Percentiles rank a stretch among this genome's conserved stretches.
phyloP scores from a whole-genome alignment of 2,888 invertebrate genomes.

The Crioceris asparagi region DNA sequence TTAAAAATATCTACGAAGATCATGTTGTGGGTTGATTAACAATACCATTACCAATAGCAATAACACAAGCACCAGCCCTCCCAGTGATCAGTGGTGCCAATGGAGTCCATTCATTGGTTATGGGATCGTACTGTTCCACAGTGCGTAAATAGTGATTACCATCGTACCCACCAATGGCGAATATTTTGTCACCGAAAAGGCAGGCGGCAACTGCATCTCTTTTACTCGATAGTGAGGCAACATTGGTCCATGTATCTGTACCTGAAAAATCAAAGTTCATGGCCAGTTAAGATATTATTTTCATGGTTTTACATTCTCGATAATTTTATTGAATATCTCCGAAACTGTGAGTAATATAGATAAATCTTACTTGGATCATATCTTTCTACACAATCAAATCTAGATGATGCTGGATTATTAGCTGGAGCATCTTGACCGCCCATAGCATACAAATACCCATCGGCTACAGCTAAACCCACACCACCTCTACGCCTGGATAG shows the following conservation, averaged over 20 bases:
- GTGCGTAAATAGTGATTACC: slow-evolving; percentile 77
- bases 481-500: slow-evolving; percentile 82
- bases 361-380: slow-evolving; percentile 54
- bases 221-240: slow-evolving; percentile 72
- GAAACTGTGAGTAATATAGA: too few species aligned
- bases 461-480: slow-evolving; percentile 78
- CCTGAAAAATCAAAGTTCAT: slow-evolving; percentile 44
- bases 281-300: too few species aligned
- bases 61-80: slow-evolving; percentile 81
- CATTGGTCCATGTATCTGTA: slow-evolving; percentile 78
- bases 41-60: slow-evolving; percentile 44
- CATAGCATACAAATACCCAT: slow-evolving; percentile 81
- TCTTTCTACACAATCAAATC: slow-evolving; percentile 81
- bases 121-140: slow-evolving; percentile 84
- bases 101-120: slow-evolving; percentile 67
- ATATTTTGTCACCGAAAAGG: slow-evolving; percentile 68
- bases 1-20: too few species aligned
- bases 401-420: slow-evolving; percentile 66
- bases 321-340: too few species aligned
- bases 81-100: slow-evolving; percentile 71
- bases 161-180: slow-evolving; percentile 86
- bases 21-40: too few species aligned
- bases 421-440: slow-evolving; percentile 93
- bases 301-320: too few species aligned
- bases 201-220: slow-evolving; percentile 85